Conservation (phyloP, 1,140 invertebrate genomes). For the Elysia chlorotica region DNA sequence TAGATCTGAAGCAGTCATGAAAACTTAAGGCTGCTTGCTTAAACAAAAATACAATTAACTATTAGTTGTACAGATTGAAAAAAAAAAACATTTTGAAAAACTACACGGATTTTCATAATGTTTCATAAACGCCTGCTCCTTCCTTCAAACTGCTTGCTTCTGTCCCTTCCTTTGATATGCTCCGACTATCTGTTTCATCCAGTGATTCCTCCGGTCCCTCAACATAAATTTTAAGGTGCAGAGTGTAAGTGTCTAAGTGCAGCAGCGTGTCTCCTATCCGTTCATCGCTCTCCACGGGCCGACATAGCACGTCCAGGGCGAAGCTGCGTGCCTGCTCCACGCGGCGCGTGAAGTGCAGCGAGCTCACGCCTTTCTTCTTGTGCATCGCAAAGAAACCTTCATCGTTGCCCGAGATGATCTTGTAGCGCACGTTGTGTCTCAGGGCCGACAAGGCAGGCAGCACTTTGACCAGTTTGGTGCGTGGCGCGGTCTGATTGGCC, state of each 20-base stretch:
- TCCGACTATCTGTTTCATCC: no score
- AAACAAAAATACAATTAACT: no score
- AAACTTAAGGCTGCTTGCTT: no score
- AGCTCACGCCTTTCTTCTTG: conserved; percentile 68
- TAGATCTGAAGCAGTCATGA: no score
- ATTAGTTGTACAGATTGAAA: no score
- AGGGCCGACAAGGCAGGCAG: conserved; percentile 44
- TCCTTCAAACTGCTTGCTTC: no score
- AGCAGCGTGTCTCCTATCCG: conserved; percentile 34
- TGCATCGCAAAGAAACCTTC: conserved; percentile 71
- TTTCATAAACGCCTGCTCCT: no score
- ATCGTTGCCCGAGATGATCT: conserved; percentile 71
- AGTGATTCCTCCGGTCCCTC: conserved; percentile 22
- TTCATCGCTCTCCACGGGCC: conserved; percentile 36
- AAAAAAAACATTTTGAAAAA: no score
- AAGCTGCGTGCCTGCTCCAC: conserved; percentile 31
- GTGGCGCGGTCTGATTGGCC: conserved; percentile 39
- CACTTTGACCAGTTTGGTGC: conserved; percentile 46
- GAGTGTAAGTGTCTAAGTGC: conserved; percentile 38
- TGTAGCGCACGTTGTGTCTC: conserved; percentile 70
- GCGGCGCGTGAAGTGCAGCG: conserved; percentile 46
- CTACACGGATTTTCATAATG: no score
- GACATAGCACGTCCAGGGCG: conserved; percentile 42
- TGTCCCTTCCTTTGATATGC: no score
- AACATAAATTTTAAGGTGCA: conserved; percentile 41